A percentile compares a stretch with the other conserved stretches of the same genome.
phyloP scores from a whole-genome alignment of 2,113 vertebrate genomes.

The Pterocles orientalis region DNA sequence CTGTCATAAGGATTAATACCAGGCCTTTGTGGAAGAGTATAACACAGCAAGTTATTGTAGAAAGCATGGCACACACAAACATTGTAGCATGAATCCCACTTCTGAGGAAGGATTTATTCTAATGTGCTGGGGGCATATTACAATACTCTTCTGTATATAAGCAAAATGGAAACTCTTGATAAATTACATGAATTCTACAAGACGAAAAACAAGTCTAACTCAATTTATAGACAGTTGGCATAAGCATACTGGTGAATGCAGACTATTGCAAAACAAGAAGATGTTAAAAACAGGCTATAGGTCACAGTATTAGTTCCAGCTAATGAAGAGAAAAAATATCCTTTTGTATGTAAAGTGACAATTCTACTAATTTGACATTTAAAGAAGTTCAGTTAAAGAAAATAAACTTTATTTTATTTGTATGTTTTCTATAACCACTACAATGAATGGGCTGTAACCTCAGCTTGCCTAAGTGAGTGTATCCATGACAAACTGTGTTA shows the following conservation, averaged over 20 bases:
- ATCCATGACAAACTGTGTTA: background rate
- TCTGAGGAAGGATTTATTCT: background rate
- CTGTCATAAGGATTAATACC: background rate
- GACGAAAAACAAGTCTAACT: background rate
- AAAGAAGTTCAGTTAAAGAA: background rate
- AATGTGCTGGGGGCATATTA: background rate
- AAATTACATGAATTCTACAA: background rate
- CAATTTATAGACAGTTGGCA: background rate
- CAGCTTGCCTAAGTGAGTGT: background rate
- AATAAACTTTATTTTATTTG: background rate
- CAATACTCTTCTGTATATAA: background rate
- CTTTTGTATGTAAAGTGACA: background rate
- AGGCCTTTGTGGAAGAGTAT: background rate
- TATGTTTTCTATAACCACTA: background rate
- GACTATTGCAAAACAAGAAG: background rate
- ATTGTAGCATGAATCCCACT: background rate
- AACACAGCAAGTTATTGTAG: background rate
- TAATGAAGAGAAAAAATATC: background rate
- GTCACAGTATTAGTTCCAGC: background rate
- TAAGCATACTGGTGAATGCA: background rate
- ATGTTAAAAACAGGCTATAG: background rate
- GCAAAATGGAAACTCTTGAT: background rate
- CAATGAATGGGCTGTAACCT: background rate
- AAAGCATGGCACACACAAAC: background rate
- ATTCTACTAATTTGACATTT: background rate